Conservation (phyloP, 2,113 vertebrate species). For the Pogonocichla stellata region DNA sequence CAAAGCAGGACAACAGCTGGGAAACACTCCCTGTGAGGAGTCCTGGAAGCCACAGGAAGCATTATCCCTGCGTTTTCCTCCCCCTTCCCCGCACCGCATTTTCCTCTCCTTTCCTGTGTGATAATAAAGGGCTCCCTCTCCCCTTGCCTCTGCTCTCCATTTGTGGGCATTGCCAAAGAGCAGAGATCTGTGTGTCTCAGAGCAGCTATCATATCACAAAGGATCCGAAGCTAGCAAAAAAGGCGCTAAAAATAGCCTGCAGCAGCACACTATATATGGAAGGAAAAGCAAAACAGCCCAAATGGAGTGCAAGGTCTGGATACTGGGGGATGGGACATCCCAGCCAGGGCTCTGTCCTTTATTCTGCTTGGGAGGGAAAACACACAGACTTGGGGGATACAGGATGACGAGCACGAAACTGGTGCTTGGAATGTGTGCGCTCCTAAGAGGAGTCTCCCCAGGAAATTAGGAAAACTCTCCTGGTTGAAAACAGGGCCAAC, state of each 20-base stretch:
- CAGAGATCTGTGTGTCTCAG: slow-evolving; percentile 71
- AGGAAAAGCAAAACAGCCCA: slow-evolving; percentile 73
- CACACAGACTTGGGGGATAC: neutral
- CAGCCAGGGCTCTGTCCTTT: neutral
- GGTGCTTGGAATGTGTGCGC: neutral
- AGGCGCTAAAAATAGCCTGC: slow-evolving; percentile 83
- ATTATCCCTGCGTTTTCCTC: slow-evolving; percentile 60
- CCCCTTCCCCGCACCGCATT: slow-evolving; percentile 21
- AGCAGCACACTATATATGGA: slow-evolving; percentile 82
- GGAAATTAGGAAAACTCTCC: neutral
- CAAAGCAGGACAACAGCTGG: neutral
- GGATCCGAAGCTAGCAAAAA: slow-evolving; percentile 72
- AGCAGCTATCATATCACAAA: slow-evolving; percentile 70
- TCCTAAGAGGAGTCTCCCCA: neutral
- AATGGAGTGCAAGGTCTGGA: slow-evolving; percentile 57
- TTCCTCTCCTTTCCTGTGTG: slow-evolving; percentile 53
- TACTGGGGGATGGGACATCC: slow-evolving; percentile 63
- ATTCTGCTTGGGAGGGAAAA: neutral
- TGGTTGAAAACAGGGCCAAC: neutral
- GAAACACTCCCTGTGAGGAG: neutral
- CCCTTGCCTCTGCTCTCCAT: slow-evolving; percentile 77
- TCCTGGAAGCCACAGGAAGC: slow-evolving; percentile 59
- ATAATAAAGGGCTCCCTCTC: slow-evolving; percentile 76
- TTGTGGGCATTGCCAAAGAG: slow-evolving; percentile 80
- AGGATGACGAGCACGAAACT: neutral